phyloP scores from a whole-genome alignment of 2,797 vertebrate species.

The Falco biarmicus region DNA sequence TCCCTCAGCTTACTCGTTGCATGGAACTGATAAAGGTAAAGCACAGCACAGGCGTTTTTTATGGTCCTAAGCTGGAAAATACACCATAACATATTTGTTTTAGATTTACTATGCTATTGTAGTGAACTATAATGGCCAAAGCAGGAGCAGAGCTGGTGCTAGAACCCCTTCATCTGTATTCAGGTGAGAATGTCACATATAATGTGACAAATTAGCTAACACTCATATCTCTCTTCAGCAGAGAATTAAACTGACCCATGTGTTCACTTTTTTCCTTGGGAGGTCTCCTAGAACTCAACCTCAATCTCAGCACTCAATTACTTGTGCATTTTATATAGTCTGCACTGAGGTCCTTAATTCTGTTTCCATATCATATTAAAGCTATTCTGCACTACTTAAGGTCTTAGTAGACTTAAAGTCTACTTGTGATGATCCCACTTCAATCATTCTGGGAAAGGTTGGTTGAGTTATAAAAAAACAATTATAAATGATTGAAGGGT shows the following conservation, averaged over 20 bases:
- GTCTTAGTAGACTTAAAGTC: background rate
- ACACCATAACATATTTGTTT: background rate
- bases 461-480: background rate
- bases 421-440: background rate
- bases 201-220: conserved; percentile 20
- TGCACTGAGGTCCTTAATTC: background rate
- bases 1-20: background rate
- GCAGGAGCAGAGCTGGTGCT: background rate
- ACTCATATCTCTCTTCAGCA: background rate
- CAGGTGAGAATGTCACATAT: background rate
- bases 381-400: background rate
- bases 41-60: background rate
- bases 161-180: background rate
- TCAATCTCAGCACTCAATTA: background rate
- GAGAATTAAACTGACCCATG: conserved; percentile 7
- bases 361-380: background rate
- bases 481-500: background rate
- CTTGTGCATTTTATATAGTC: background rate
- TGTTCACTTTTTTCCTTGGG: background rate
- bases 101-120: background rate
- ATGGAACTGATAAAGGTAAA: background rate
- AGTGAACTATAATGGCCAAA: background rate
- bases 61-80: background rate
- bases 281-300: background rate
- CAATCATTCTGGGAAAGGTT: background rate